Base-by-base conservation (phyloP, 2,888 invertebrate genomes). In the Perithous albicinctus region DNA sequence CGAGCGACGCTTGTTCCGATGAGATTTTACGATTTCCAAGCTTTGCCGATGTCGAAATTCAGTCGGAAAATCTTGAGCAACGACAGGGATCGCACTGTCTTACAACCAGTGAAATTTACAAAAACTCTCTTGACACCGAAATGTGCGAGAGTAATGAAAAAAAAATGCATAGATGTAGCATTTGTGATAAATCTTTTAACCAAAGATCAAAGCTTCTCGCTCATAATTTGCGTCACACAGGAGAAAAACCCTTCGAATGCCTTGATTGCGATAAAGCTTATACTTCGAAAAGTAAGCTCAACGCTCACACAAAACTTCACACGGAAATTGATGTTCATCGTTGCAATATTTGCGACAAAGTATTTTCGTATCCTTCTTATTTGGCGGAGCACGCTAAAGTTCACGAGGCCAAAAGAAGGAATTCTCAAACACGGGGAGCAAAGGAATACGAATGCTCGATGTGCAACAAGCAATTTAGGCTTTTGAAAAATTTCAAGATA, bases 281-380 rank as follows among this genome's bases (percentile, higher is more conserved):
- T 46, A 86, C 91, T 0, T 90, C 92, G 0, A 92, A 90, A 48
- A 93, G 92, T 80, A 93, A 93, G 84, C 80, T 93, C 12, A 91
- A 90, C 66, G 92, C 93, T 8, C 93, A 93, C 38, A 80, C 88
- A 59, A 88, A 91, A 74, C 66, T 93, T 4, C 93, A 93, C 70
- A 91, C 92, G 0, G 87, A 87, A 77, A 89, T 87, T 1, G 90
- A 92, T 63, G 85, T 92, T 35, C 90, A 93, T 80, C 90, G 88
- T 2, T 93, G 93, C 69, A 87, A 88, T 38, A 83, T 92, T 7
- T 93, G 93, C 81, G 89, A 92, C 15, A 93, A 93, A 80, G 88
- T 89, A 46, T 93, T 93, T 82, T 84, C 92, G 0, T 93, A 93
- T 85, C 93, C 92, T 0, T 93, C 93, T 0, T 93, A 93, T 61